Evolutionary conservation across 2,797 vertebrate species (phyloP), one percentile per base, ranked within the genome.

Genomic region (Parambassis ranga): DNA sequence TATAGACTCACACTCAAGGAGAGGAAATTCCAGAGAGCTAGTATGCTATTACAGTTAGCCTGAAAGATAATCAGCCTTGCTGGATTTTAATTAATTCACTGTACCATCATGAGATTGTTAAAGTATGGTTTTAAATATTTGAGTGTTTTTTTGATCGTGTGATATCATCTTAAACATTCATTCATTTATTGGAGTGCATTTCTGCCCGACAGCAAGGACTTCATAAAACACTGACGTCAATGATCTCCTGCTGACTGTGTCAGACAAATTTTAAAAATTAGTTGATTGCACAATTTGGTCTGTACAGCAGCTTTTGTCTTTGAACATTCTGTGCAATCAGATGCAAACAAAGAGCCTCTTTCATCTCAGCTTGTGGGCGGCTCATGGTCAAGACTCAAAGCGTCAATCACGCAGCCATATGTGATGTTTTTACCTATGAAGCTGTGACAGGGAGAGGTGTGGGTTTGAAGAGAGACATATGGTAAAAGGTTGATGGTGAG

Each of bases 211-310:
- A n/a, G n/a, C n/a, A n/a, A n/a, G 18, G 10, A 38, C 30, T 31
- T 13, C 10, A n/a, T n/a, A n/a, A n/a, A n/a, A n/a, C n/a, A n/a
- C 6, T 16, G 37, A 20, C 5, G 4, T 52, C n/a, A 46, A 10
- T 4, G 0, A 13, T 64, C 18, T 42, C 30, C 7, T 1, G 18
- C 27, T 58, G 48, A 65, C 27, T 56, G 28, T 1, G 24, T 57
- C 5, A 13, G 10, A 31, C 10, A 14, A 18, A 16, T 56, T 19
- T 20, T n/a, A 32, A 30, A 46, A 32, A 61, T 18, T 7, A 7
- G 70, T 65, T 81, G 63, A 71, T 76, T 76, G 57, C 7, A 26
- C 36, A 52, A 10, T 77, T 77, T 68, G 71, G 2, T 42, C 28
- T 27, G 50, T 14, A 36, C 11, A 30, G 18, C 18, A 47, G 22